phyloP scores from a whole-genome alignment of 2,888 invertebrate species.

The Lasioglossum calceatum region DNA sequence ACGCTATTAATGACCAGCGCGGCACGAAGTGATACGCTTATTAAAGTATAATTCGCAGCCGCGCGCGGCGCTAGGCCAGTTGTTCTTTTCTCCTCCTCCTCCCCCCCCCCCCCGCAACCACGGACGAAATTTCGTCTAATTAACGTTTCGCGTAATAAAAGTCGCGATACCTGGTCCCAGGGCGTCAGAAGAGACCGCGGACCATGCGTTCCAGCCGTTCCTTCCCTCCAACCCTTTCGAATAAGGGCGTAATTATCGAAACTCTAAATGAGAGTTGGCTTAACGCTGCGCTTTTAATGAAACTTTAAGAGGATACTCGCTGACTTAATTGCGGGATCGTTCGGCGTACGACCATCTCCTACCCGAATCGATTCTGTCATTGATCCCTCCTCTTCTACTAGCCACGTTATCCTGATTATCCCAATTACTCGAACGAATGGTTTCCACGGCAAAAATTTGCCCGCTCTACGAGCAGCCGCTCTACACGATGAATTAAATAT shows the following conservation, averaged over 20 bases:
- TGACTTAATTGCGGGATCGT: constrained; percentile 47
- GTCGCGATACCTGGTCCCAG: neutral
- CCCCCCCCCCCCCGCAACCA: neutral
- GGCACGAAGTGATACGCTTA: constrained; percentile 52
- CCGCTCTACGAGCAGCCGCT: neutral
- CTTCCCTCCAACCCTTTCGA: neutral
- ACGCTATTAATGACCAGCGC: constrained; percentile 35
- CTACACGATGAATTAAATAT: neutral
- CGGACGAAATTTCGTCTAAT: constrained; percentile 49
- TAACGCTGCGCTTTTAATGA: constrained; percentile 57
- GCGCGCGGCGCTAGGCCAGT: neutral
- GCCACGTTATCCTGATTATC: constrained; percentile 34
- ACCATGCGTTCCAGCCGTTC: constrained; percentile 34
- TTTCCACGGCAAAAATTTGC: neutral
- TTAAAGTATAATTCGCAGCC: constrained; percentile 59
- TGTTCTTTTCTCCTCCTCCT: neutral
- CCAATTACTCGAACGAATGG: constrained; percentile 28
- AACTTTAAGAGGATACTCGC: constrained; percentile 47
- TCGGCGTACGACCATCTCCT: neutral
- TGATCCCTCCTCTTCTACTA: constrained; percentile 29
- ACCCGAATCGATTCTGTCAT: constrained; percentile 26
- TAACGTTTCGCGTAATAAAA: constrained; percentile 58
- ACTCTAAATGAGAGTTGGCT: constrained; percentile 51
- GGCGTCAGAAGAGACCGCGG: constrained; percentile 25
- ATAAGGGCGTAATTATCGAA: constrained; percentile 54